Evolutionary conservation across 2,888 invertebrate genomes (phyloP).

Genomic region (Thelaira solivaga): DNA sequence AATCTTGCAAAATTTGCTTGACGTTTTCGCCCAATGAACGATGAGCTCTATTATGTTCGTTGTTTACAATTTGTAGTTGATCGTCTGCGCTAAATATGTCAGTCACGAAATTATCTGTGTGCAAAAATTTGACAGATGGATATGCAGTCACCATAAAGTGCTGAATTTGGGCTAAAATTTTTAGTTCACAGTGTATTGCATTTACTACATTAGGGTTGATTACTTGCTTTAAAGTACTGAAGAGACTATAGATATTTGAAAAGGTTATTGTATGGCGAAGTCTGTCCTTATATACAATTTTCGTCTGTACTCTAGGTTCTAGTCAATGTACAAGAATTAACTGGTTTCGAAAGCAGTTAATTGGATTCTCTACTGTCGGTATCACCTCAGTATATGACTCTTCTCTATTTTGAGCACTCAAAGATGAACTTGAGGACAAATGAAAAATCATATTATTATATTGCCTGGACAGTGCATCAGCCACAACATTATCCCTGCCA

Average conservation of each 20-base stretch:
- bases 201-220: constrained; percentile 12
- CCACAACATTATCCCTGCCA: not conserved
- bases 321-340: constrained; percentile 2
- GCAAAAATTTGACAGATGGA: constrained; percentile 51
- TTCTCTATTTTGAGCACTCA: constrained; percentile 14
- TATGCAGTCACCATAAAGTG: constrained; percentile 3
- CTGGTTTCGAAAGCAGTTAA: constrained; percentile 57
- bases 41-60: constrained; percentile 37
- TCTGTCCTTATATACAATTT: not conserved
- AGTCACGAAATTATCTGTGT: constrained; percentile 32
- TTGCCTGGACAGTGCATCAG: not conserved
- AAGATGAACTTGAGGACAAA: not conserved
- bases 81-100: constrained; percentile 52
- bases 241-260: not conserved
- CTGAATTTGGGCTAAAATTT: not conserved
- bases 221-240: not conserved
- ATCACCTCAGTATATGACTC: constrained; percentile 44
- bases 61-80: constrained; percentile 38
- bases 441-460: not conserved
- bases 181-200: constrained; percentile 31
- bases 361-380: constrained; percentile 20
- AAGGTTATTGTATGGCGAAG: not conserved
- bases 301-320: not conserved
- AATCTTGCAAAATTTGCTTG: not conserved
- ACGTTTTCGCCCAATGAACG: constrained; percentile 1